Evolutionary conservation across 2,888 invertebrate species (phyloP), one percentile per base, ranked within the genome.

Genomic region (Noctua pronuba): DNA sequence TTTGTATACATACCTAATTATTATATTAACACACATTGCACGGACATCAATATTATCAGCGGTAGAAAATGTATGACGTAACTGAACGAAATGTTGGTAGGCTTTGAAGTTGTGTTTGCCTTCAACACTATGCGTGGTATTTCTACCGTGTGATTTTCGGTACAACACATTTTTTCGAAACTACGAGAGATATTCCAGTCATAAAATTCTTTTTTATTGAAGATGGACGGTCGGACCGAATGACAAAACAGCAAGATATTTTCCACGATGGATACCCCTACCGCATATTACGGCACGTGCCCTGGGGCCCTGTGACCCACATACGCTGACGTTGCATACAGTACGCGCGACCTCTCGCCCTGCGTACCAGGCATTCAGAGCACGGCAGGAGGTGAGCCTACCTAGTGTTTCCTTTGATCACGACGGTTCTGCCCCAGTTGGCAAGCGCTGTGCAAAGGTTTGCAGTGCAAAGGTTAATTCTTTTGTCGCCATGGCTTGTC

Each of bases 371-470:
- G 93, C 88, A 92, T 92, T 91, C 92, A 93, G 90, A 88, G 87
- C 89, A 88, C 89, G 91, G 84, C 91, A 92, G 92, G 93, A 92
- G 93, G 91, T 91, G 88, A 88, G 87, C 88, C 86, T 88, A 87
- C 89, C 88, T 88, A 87, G 88, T 88, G 88, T 90, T 92, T 91
- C 92, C 93, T 93, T 93, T 93, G 93, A 94, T 93, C 92, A 92
- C 90, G 89, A 86, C 89, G 86, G 86, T 91, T 92, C 91, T 92
- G 93, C 93, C 90, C 93, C 91, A 93, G 93, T 94, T 94, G 92
- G 91, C 92, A 88, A 86, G 88, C 88, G 89, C 88, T 89, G 87
- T 86, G 83, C 81, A 88, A 88, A 87, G 87, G 89, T 90, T 90
- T 84, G 87, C 88, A 88, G 88, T 79, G 87, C 75, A 84, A 84